Evolutionary conservation across 2,113 vertebrate genomes (phyloP), one percentile per base, ranked within the genome.

Genomic region (Bubalus kerabau): DNA sequence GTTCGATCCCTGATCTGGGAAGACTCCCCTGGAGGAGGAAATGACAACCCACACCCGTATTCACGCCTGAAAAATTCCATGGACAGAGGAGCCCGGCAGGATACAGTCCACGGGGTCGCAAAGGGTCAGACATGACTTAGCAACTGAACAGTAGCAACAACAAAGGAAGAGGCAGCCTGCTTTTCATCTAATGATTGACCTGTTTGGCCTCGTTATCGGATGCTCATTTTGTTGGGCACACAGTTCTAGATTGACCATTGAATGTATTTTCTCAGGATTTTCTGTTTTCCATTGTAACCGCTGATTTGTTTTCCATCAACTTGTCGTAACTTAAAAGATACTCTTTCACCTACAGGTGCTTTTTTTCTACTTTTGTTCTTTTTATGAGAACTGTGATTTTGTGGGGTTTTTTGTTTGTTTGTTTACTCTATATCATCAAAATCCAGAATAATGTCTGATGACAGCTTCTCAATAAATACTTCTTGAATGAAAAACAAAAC

Each of bases 141-240:
- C 23, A 13, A 4, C 23, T 2, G 23, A 26, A 7, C 23, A 7
- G 1, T 9, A 23, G 64, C n/a, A 11, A 3, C 23, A 24, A 3
- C 36, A 24, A 0, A 3, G 40, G 71, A 14, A 26, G 71, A 26
- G 23, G 21, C 40, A 1, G 23, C 10, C 67, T 26, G 71, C 6
- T 7, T 43, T 0, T 9, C 40, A 26, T 1, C 71, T 2, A 0
- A 4, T 2, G 4, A 6, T 0, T 1, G 2, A 1, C 12, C 24
- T 0, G 21, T 0, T 0, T 14, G 36, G 0, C 23, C 71, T 7
- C 3, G 1, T 0, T 1, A 1, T 0, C 11, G 23, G 71, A 7
- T 1, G 11, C 36, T 26, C 0, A 7, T 1, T 7, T 14, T 2
- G 71, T 0, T 43, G 71, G 36, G 24, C 23, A 1, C 23, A 76